These are phyloP conservation scores for Hirtodrosophila alboralis DNA, from an alignment of 2,888 invertebrate genomes.

Conservation along the genomic window DNA sequence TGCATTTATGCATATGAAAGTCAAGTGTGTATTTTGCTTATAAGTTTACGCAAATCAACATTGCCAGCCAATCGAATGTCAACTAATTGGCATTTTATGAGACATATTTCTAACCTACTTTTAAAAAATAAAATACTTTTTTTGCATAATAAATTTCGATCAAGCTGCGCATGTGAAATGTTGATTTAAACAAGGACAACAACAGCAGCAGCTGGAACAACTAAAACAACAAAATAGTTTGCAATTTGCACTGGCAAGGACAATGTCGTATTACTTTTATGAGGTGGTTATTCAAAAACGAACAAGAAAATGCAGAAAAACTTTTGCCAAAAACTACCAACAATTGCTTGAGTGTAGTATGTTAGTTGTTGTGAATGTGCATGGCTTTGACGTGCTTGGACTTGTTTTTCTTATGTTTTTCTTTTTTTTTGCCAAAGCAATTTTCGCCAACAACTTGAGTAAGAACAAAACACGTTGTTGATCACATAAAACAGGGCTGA, in stretches of 20 bases:
- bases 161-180: constrained; percentile 36
- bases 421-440: constrained; percentile 33
- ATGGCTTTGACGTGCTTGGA: constrained; percentile 61
- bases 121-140: too few species aligned
- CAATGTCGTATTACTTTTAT: constrained; percentile 69
- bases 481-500: constrained; percentile 68
- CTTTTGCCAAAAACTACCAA: constrained; percentile 15
- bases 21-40: constrained; percentile 1
- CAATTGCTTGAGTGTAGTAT: constrained; percentile 21
- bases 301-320: constrained; percentile 54
- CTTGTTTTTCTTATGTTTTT: constrained; percentile 33
- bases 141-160: constrained; percentile 55
- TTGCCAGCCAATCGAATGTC: constrained; percentile 58
- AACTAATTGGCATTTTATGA: constrained; percentile 64
- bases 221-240: constrained; percentile 27
- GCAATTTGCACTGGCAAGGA: constrained; percentile 70
- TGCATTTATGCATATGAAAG: neutral
- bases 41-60: constrained; percentile 26
- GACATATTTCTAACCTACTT: constrained; percentile 44
- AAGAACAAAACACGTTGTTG: constrained; percentile 78
- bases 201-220: constrained; percentile 11
- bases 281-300: constrained; percentile 66
- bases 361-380: constrained; percentile 29
- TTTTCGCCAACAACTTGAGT: constrained; percentile 63
- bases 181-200: constrained; percentile 7